Conservation (phyloP, 1,140 invertebrate genomes). For the Phymorhynchus buccinoides region DNA sequence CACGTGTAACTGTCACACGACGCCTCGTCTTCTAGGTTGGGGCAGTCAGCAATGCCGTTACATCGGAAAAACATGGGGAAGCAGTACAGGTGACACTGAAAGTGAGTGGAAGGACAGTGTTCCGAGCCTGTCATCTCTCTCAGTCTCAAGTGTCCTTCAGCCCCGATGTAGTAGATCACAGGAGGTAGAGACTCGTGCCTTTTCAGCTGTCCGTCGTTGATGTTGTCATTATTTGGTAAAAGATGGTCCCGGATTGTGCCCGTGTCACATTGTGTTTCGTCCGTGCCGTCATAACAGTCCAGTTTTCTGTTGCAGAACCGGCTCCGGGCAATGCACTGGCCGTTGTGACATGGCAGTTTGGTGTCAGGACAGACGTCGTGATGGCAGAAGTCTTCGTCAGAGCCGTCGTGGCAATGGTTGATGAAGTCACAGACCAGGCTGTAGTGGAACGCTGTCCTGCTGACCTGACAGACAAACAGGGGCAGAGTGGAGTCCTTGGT, state of each 20-base stretch:
- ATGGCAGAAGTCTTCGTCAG: conserved; percentile 16
- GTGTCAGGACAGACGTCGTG: background rate
- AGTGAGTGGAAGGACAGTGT: conserved; percentile 35
- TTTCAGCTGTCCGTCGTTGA: background rate
- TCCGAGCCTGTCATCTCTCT: background rate
- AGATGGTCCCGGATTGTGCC: background rate
- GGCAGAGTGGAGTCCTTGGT: background rate
- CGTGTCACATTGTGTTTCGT: background rate
- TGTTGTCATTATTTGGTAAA: background rate
- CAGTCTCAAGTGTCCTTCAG: conserved; percentile 9
- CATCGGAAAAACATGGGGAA: conserved; percentile 38
- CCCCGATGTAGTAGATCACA: conserved; percentile 17
- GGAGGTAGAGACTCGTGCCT: background rate
- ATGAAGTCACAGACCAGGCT: conserved; percentile 12
- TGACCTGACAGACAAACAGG: background rate
- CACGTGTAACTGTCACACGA: conserved; percentile 4
- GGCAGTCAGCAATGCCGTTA: conserved; percentile 42
- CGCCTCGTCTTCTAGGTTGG: conserved; percentile 23
- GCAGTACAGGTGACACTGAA: conserved; percentile 35
- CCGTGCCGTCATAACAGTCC: conserved; percentile 13
- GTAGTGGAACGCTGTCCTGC: background rate
- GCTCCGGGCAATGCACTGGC: background rate
- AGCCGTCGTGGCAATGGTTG: background rate
- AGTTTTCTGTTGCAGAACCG: background rate
- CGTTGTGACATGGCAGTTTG: background rate